Evolutionary conservation across 2,113 vertebrate genomes (phyloP), one percentile per base, ranked within the genome.

Genomic region (Perca fluviatilis): DNA sequence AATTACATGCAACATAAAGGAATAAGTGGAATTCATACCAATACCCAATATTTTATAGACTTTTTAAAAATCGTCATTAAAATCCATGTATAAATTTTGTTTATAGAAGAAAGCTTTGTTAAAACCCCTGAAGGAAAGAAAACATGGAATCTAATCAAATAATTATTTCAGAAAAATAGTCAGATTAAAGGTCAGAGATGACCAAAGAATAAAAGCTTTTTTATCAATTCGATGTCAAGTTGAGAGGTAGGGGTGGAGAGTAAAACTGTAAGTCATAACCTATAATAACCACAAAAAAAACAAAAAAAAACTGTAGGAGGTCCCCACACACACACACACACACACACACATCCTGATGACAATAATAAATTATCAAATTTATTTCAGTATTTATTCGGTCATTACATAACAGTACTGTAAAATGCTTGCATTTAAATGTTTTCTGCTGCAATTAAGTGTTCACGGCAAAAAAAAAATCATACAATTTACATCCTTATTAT

Each of bases 401-500:
- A 91, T 91, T 92, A 93, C 89, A 91, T 88, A 86, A 92, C 86
- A 93, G 86, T 84, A 85, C 82, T 93, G 90, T 92, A 88, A 94
- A 93, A 92, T 77, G 85, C 80, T 92, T 91, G 77, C 88, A 91
- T 93, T 90, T 93, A 79, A 88, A 86, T 80, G 62, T 88, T 83
- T 83, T 72, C 50, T 10, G 73, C 69, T 88, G 86, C 74, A 91
- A 86, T 89, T 82, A 91, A 88, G 77, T 84, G 65, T 76, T 85
- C 84, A 90, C 72, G 75, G 82, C 77, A 92, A 91, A 79, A 74
- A 71, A 49, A 36, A 84, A 50, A 65, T 62, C 46, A 73, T 80
- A 86, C 79, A 87, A 87, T 87, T 83, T 86, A 86, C 74, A 88
- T 84, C 84, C 79, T 77, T 83, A 82, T 79, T 73, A 79, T 85